phyloP scores from a whole-genome alignment of 2,888 invertebrate species.

The Patella pellucida region DNA sequence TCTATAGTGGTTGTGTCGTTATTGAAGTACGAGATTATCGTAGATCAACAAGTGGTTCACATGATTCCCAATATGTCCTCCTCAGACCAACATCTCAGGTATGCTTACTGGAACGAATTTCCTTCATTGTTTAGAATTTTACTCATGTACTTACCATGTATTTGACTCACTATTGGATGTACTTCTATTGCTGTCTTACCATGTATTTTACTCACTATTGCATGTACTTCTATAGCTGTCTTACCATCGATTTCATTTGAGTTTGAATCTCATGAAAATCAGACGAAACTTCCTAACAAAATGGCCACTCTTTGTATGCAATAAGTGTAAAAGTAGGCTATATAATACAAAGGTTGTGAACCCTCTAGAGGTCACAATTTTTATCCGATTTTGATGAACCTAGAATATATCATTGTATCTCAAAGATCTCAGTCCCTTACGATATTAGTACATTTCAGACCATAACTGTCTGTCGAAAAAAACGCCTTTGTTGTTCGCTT shows the following conservation, averaged over 20 bases:
- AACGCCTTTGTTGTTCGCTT: too few species aligned
- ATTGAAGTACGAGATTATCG: conserved; percentile 91
- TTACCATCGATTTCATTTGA: neutral
- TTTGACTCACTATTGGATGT: neutral
- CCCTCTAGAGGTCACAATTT: too few species aligned
- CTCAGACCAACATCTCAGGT: conserved; percentile 90
- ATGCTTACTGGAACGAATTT: conserved; percentile 41
- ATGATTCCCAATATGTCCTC: conserved; percentile 88
- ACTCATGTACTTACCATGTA: too few species aligned
- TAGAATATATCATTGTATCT: too few species aligned
- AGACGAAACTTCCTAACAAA: neutral
- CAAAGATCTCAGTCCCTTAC: too few species aligned
- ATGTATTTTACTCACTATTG: too few species aligned
- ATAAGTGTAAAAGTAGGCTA: too few species aligned
- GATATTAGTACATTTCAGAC: too few species aligned
- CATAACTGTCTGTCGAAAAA: too few species aligned
- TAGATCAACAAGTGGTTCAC: conserved; percentile 68
- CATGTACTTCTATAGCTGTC: neutral
- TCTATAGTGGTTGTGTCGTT: conserved; percentile 92
- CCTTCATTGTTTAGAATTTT: neutral
- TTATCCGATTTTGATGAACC: too few species aligned
- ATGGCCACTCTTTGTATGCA: too few species aligned
- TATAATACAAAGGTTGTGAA: too few species aligned
- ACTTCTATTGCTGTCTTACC: neutral
- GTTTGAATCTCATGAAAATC: neutral